Evolutionary conservation across 2,888 invertebrate genomes (phyloP).

Genomic region (Melinaea marsaeus): DNA sequence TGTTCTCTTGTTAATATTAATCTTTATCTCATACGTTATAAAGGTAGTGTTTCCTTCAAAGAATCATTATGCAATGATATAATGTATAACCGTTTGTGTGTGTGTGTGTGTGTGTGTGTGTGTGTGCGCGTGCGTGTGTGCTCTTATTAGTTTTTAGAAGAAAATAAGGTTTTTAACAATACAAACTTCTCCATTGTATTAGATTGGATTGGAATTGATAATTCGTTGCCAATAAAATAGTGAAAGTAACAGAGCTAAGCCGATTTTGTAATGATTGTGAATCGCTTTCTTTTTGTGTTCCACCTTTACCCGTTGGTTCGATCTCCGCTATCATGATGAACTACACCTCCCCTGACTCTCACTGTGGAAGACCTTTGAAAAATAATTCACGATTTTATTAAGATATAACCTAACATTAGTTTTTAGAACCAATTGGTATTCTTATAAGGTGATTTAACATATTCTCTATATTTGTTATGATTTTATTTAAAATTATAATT

Average conservation of each 20-base stretch:
- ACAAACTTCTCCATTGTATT: conserved; percentile 14
- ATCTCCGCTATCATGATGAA: conserved; percentile 19
- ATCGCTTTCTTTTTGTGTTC: conserved; percentile 35
- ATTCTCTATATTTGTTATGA: too few species aligned
- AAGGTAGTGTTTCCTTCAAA: too few species aligned
- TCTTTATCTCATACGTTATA: background rate
- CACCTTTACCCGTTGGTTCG: conserved; percentile 32
- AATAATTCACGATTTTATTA: too few species aligned
- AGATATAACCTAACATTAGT: too few species aligned
- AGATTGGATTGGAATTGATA: conserved; percentile 6
- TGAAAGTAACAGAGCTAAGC: conserved; percentile 25
- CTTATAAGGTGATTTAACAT: too few species aligned
- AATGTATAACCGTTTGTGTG: too few species aligned
- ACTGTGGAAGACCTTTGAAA: conserved; percentile 7
- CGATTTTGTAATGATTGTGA: conserved; percentile 22
- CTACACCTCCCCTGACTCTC: conserved; percentile 12
- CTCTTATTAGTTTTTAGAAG: too few species aligned
- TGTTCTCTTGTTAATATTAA: background rate
- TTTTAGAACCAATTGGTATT: too few species aligned
- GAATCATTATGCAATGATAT: too few species aligned
- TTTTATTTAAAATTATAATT: too few species aligned
- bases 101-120: background rate
- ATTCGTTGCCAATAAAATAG: conserved; percentile 16
- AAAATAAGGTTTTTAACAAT: too few species aligned
- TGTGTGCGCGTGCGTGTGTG: background rate